Conservation (phyloP, 2,888 invertebrate species). For the Galeruca laticollis region DNA sequence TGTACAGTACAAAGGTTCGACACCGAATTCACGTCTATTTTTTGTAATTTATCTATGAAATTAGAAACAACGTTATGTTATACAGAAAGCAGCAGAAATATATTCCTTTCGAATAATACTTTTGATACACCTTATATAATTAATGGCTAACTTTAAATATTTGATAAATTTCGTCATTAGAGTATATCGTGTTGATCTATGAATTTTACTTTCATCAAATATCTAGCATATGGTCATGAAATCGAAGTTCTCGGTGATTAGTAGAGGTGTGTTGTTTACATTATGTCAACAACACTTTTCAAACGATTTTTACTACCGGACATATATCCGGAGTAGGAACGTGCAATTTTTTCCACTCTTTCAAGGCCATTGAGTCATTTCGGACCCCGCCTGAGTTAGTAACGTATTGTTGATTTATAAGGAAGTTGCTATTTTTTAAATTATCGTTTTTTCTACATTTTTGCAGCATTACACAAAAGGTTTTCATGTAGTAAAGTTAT, state of each 20-base stretch:
- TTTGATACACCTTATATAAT: too few species aligned
- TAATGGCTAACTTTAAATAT: too few species aligned
- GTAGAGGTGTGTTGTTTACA: constrained; percentile 21
- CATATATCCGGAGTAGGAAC: constrained; percentile 1
- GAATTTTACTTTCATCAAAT: constrained; percentile 13
- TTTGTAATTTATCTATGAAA: too few species aligned
- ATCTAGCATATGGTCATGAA: constrained; percentile 23
- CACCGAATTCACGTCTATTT: too few species aligned
- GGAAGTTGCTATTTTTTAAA: neutral
- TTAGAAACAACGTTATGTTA: too few species aligned
- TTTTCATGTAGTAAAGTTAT: too few species aligned
- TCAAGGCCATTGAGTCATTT: constrained; percentile 7
- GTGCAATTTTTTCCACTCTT: neutral
- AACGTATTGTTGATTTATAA: neutral
- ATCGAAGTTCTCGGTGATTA: constrained; percentile 10
- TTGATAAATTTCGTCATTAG: neutral
- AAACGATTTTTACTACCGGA: neutral
- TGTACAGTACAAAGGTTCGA: too few species aligned
- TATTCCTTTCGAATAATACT: too few species aligned
- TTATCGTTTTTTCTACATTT: too few species aligned
- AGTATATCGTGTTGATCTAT: neutral
- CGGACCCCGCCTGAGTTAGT: neutral
- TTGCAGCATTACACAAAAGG: too few species aligned
- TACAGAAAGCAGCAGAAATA: too few species aligned
- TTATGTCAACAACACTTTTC: neutral